phyloP scores from a whole-genome alignment of 1,140 invertebrate species.

The Drosophila sulfurigaster region DNA sequence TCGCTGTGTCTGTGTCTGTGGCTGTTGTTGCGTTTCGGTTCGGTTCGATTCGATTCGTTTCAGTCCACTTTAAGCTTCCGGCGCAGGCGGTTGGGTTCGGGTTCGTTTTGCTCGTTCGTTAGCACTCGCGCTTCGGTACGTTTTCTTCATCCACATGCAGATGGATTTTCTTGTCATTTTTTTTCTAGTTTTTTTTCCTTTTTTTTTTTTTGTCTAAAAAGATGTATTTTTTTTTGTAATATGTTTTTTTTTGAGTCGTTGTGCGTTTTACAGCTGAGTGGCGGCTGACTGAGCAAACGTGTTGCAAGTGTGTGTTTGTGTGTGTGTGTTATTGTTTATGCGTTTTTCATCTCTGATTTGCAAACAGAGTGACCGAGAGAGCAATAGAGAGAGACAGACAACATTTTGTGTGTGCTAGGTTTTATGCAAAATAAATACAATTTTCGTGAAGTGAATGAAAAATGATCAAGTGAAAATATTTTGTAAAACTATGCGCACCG shows the following conservation, averaged over 20 bases:
- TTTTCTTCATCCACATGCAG: conserved; percentile 24
- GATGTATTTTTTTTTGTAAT: conserved; percentile 9
- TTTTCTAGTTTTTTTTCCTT: conserved; percentile 15
- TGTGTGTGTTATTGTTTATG: conserved; percentile 19
- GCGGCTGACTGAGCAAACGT: background rate
- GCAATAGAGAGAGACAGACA: background rate
- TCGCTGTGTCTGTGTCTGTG: conserved; percentile 9
- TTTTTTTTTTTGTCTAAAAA: conserved; percentile 15
- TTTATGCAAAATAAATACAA: conserved; percentile 12
- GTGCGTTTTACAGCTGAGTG: conserved; percentile 11
- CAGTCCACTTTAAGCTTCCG: conserved; percentile 77
- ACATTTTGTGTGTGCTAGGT: background rate
- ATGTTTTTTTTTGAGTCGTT: conserved; percentile 10
- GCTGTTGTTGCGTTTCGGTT: conserved; percentile 54
- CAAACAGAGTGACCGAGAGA: conserved; percentile 14
- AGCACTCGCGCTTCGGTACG: conserved; percentile 53
- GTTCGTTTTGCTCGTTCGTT: conserved; percentile 44
- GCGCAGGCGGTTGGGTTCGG: conserved; percentile 75
- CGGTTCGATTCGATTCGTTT: conserved; percentile 74
- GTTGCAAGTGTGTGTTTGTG: conserved; percentile 10
- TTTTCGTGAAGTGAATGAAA: conserved; percentile 45
- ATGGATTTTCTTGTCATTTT: conserved; percentile 27
- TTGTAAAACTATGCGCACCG: conserved; percentile 69
- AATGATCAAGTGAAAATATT: conserved; percentile 53
- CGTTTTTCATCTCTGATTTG: conserved; percentile 26